Evolutionary conservation across 2,113 vertebrate genomes (phyloP).

Genomic region (Mustelus asterias): DNA sequence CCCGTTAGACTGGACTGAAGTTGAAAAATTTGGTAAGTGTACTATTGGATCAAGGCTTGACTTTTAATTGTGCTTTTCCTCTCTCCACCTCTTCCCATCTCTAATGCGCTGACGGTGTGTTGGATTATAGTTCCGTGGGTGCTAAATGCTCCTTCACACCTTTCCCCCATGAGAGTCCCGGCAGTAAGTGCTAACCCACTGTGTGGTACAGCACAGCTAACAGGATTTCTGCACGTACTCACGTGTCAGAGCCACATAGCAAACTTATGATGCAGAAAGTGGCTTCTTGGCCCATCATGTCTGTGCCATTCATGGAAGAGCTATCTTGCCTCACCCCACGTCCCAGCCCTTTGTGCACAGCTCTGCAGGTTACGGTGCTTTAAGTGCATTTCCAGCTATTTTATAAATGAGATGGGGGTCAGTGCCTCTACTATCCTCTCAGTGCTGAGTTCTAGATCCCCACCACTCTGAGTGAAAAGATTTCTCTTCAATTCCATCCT

Average conservation of each 20-base stretch:
- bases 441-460: neutral
- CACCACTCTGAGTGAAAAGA: too few relatives aligned
- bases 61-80: neutral
- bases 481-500: too few relatives aligned
- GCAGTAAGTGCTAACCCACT: neutral
- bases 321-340: neutral
- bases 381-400: neutral
- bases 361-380: neutral
- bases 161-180: neutral
- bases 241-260: neutral
- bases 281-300: too few relatives aligned
- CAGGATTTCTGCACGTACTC: neutral
- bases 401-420: neutral
- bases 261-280: neutral
- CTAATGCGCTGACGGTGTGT: neutral
- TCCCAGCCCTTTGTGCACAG: neutral
- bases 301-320: neutral
- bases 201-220: neutral
- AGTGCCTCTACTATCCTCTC: neutral
- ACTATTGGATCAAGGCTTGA: neutral
- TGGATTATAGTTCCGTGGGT: neutral
- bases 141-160: neutral
- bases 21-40: constrained; percentile 70
- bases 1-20: constrained; percentile 82
- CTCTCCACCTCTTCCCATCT: neutral